Conservation (phyloP, 2,888 invertebrate species). For the Amiota communis region DNA sequence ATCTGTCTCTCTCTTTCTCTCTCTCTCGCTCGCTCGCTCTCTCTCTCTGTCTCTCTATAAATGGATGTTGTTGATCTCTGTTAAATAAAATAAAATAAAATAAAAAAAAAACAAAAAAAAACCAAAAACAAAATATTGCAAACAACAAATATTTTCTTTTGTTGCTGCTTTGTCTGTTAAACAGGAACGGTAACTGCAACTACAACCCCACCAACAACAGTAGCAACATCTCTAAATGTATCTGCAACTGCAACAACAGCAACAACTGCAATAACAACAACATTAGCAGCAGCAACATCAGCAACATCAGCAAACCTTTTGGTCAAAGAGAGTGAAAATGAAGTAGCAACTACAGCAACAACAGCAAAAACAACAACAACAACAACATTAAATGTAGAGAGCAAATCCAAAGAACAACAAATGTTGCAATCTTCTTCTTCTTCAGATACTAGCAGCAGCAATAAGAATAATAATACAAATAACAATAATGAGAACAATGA, state of each 20-base stretch:
- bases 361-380: conserved; percentile 39
- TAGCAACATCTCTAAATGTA: too few species aligned
- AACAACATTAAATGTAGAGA: conserved; percentile 20
- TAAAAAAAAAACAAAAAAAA: conserved; percentile 32
- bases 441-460: neutral
- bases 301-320: conserved; percentile 11
- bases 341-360: conserved; percentile 38
- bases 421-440: conserved; percentile 8
- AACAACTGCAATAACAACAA: neutral
- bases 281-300: conserved; percentile 9
- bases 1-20: too few species aligned
- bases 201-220: conserved; percentile 55
- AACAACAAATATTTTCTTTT: conserved; percentile 59
- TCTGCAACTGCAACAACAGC: conserved; percentile 34
- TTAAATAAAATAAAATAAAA: conserved; percentile 31
- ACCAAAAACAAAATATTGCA: conserved; percentile 49
- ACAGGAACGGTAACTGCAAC: conserved; percentile 50
- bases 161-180: conserved; percentile 45
- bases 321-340: neutral
- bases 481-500: conserved; percentile 1
- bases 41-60: conserved; percentile 14
- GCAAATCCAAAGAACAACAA: conserved; percentile 2
- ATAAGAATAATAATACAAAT: neutral
- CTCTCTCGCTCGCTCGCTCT: neutral
- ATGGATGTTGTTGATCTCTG: conserved; percentile 60